Evolutionary conservation across 2,113 vertebrate genomes (phyloP).

Genomic region (Microcebus jonahi): DNA sequence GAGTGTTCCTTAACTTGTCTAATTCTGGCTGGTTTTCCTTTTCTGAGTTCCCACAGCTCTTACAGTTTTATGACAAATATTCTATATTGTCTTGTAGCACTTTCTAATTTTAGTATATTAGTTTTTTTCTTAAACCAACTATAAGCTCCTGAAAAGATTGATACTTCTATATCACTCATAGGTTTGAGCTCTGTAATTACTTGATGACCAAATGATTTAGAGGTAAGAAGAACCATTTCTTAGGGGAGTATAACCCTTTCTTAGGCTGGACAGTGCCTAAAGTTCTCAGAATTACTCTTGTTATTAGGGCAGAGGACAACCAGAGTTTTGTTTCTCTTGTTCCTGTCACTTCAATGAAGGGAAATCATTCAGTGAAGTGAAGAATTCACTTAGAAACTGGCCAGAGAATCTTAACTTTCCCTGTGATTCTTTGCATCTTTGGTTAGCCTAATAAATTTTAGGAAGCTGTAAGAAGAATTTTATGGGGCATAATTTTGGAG

Average conservation of each 20-base stretch:
- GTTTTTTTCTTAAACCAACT: conserved; percentile 20
- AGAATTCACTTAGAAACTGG: conserved; percentile 24
- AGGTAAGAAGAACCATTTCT: conserved; percentile 35
- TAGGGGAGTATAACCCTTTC: not conserved
- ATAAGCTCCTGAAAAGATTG: conserved; percentile 1
- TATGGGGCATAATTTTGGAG: not conserved
- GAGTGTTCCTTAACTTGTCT: conserved; percentile 41
- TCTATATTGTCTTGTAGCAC: conserved; percentile 31
- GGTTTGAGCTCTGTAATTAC: conserved; percentile 3
- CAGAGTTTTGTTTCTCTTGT: not conserved
- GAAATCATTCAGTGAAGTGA: conserved; percentile 24
- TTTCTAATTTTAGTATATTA: not conserved
- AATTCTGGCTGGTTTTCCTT: not conserved
- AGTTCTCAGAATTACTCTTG: conserved; percentile 23
- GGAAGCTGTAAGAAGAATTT: conserved; percentile 10
- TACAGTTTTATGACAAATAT: conserved; percentile 34
- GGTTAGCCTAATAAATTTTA: conserved; percentile 17
- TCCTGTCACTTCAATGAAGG: conserved; percentile 12
- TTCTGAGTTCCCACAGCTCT: not conserved
- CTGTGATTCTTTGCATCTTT: conserved; percentile 51
- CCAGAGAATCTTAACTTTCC: conserved; percentile 40
- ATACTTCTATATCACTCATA: not conserved
- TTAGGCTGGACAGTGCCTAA: not conserved
- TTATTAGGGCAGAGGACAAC: conserved; percentile 14
- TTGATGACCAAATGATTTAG: conserved; percentile 16